Evolutionary conservation across 2,797 vertebrate species (phyloP).

Genomic region (Pangasius krempfi): DNA sequence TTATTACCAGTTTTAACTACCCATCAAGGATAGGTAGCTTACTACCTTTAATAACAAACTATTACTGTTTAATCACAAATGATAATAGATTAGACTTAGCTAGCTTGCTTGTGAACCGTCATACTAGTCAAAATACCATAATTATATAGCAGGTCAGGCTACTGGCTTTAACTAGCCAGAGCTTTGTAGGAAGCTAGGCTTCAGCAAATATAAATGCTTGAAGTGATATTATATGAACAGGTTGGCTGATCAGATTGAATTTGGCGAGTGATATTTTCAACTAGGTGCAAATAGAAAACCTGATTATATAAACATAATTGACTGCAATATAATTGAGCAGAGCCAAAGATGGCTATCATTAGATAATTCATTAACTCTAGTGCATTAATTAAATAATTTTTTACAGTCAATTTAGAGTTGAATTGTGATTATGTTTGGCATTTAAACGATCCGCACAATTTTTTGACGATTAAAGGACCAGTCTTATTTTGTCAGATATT

Average conservation of each 20-base stretch:
- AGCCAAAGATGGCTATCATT: conserved; percentile 2
- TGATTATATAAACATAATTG: neutral
- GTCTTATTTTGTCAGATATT: neutral
- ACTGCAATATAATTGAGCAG: neutral
- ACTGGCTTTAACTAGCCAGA: neutral
- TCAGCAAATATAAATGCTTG: neutral
- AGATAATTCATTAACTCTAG: neutral
- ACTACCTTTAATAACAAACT: neutral
- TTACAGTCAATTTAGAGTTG: neutral
- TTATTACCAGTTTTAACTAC: neutral
- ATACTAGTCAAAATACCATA: neutral
- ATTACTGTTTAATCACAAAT: neutral
- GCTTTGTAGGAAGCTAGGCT: neutral
- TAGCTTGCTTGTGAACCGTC: neutral
- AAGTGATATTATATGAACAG: neutral
- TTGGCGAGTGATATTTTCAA: neutral
- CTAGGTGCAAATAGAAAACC: neutral
- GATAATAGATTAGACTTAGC: neutral
- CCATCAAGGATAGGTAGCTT: neutral
- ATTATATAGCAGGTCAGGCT: neutral
- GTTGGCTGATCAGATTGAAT: neutral
- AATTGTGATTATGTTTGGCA: neutral
- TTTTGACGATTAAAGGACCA: neutral
- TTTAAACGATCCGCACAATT: neutral
- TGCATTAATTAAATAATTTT: neutral